Evolutionary conservation across 2,113 vertebrate genomes (phyloP).

Genomic region (Pelusios castaneus): DNA sequence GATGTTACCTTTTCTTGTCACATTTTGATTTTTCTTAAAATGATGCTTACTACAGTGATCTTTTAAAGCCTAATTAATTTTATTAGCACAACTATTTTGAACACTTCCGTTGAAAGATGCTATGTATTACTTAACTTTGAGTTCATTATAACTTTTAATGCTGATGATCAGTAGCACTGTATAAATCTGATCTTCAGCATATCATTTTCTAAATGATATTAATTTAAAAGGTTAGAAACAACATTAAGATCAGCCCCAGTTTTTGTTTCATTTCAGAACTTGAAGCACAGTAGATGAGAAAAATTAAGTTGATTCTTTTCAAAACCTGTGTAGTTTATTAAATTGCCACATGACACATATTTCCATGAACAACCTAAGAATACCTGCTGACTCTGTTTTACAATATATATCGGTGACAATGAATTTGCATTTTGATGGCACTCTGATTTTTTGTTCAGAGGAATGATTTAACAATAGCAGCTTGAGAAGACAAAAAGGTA

Average conservation of each 20-base stretch:
- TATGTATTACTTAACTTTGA: slow-evolving; percentile 54
- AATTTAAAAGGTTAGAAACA: slow-evolving; percentile 15
- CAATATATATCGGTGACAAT: not conserved
- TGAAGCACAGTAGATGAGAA: not conserved
- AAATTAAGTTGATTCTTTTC: not conserved
- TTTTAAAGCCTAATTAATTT: not conserved
- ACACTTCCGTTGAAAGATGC: not conserved
- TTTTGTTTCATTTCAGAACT: not conserved
- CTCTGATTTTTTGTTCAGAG: not conserved
- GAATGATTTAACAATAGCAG: not conserved
- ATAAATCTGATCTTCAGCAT: slow-evolving; percentile 17
- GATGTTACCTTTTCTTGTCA: not conserved
- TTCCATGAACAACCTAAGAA: not conserved
- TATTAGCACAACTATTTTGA: not conserved
- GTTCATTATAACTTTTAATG: slow-evolving; percentile 41
- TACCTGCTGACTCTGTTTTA: not conserved
- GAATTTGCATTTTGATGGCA: not conserved
- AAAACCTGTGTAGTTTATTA: not conserved
- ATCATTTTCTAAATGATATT: slow-evolving; percentile 53
- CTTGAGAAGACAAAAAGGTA: not conserved
- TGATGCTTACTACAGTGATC: not conserved
- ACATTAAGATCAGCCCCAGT: not conserved
- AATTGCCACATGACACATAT: not conserved
- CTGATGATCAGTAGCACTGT: not conserved
- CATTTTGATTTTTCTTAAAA: not conserved